Evolutionary conservation across 1,140 invertebrate species (phyloP).

Genomic region (Phthorimaea operculella): DNA sequence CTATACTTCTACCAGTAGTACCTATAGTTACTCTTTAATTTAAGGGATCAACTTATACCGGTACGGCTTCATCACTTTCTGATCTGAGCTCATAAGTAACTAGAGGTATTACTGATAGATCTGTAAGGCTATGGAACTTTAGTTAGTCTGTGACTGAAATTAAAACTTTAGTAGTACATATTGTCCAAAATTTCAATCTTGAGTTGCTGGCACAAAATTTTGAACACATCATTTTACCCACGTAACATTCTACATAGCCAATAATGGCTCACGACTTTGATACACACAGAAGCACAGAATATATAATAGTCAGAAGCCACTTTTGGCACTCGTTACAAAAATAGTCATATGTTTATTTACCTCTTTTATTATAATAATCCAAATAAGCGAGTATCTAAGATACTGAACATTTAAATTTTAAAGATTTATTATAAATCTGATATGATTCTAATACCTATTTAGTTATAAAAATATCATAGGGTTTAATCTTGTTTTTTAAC

Average conservation of each 20-base stretch:
- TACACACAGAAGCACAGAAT: conserved; percentile 16
- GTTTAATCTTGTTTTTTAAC: too few species aligned
- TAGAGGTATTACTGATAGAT: too few species aligned
- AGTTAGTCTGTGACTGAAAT: too few species aligned
- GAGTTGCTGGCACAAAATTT: conserved; percentile 25
- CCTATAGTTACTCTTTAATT: not conserved
- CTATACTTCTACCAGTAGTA: not conserved
- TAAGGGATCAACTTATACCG: too few species aligned
- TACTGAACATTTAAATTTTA: too few species aligned
- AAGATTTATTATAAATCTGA: too few species aligned
- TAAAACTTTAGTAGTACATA: conserved; percentile 8
- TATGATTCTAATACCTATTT: too few species aligned
- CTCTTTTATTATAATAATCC: not conserved
- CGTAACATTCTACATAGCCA: not conserved
- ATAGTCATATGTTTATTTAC: not conserved
- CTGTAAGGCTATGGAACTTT: too few species aligned
- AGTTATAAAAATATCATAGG: too few species aligned
- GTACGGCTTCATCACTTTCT: too few species aligned
- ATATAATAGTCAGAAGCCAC: conserved; percentile 20
- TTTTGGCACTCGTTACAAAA: conserved; percentile 31
- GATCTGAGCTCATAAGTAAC: too few species aligned
- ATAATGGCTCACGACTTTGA: not conserved
- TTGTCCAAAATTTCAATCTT: conserved; percentile 22
- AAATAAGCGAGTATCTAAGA: not conserved
- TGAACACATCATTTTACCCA: conserved; percentile 27